Evolutionary conservation across 1,140 invertebrate species (phyloP), one percentile per base, ranked within the genome.

Genomic region (Dendrolimus kikuchii): DNA sequence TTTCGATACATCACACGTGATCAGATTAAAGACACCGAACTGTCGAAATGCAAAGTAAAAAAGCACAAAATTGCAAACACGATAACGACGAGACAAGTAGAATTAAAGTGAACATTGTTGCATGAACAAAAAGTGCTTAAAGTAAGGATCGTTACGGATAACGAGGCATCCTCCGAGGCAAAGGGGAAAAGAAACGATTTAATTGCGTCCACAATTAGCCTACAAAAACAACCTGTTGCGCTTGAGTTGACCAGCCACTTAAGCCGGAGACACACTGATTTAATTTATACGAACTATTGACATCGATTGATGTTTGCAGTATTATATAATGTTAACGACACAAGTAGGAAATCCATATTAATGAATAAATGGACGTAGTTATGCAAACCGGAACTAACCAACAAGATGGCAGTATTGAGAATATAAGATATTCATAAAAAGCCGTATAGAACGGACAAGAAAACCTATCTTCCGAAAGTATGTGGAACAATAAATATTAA

Each of bases 161-260:
- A 68, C 61, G 55, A 68, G 60, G 49, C 57, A 58, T 68, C 62
- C 64, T 59, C 55, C 50, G 57, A 66, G 59, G 57, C 59, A 60
- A 63, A 66, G 55, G 62, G 64, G 60, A 64, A 73, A 74, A 71
- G 65, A 72, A 64, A 71, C 69, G 57, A 68, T 70, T 68, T 73
- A 72, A 73, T 75, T 68, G 62, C 66, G 66, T 67, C 59, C 61
- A 73, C 65, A 71, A 76, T 73, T 75, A 75, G 64, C 66, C 62
- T 71, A 71, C 67, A 73, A 71, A 23, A 76, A 68, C 70, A 55
- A 73, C 73, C 70, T 73, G 73, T 76, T 73, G 70, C 69, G 51
- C 57, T 67, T 50, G 58, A 53, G 64, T 66, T 65, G 60, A 58
- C 57, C 44, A 55, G 68, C 46, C 57, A 61, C 55, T 64, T 60